phyloP scores from a whole-genome alignment of 2,888 invertebrate genomes.

The Drosophila fulvimacula region DNA sequence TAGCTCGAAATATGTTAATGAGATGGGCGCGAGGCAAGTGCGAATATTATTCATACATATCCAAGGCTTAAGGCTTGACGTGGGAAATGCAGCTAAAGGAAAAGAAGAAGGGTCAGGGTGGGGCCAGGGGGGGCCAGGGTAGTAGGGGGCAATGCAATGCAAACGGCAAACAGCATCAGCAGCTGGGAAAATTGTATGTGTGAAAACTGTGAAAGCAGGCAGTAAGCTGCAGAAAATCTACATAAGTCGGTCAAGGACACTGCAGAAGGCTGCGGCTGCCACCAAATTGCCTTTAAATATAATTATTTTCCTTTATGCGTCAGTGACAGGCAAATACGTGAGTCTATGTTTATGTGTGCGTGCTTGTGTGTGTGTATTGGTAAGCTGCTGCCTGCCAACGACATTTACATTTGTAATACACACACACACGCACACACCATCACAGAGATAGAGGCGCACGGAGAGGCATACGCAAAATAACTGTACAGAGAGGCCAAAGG shows the following conservation, averaged over 20 bases:
- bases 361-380: slow-evolving; percentile 25
- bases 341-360: background rate
- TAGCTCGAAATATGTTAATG: slow-evolving; percentile 77
- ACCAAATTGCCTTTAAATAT: slow-evolving; percentile 81
- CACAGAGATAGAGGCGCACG: slow-evolving; percentile 4
- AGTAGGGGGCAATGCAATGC: slow-evolving; percentile 9
- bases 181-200: slow-evolving; percentile 41
- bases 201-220: slow-evolving; percentile 57
- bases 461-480: slow-evolving; percentile 43
- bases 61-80: slow-evolving; percentile 19
- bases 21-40: slow-evolving; percentile 46
- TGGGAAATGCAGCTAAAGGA: slow-evolving; percentile 13
- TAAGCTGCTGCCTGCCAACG: slow-evolving; percentile 54
- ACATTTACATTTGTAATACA: slow-evolving; percentile 75
- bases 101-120: background rate
- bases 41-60: slow-evolving; percentile 63
- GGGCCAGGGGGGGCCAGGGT: no score
- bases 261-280: slow-evolving; percentile 75
- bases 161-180: slow-evolving; percentile 22
- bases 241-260: slow-evolving; percentile 82
- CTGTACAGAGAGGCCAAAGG: slow-evolving; percentile 40
- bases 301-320: slow-evolving; percentile 81
- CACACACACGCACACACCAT: slow-evolving; percentile 26
- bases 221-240: slow-evolving; percentile 75
- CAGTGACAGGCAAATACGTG: slow-evolving; percentile 48